Conservation (phyloP, 1,140 invertebrate species). For the Brachystomella parvula region DNA sequence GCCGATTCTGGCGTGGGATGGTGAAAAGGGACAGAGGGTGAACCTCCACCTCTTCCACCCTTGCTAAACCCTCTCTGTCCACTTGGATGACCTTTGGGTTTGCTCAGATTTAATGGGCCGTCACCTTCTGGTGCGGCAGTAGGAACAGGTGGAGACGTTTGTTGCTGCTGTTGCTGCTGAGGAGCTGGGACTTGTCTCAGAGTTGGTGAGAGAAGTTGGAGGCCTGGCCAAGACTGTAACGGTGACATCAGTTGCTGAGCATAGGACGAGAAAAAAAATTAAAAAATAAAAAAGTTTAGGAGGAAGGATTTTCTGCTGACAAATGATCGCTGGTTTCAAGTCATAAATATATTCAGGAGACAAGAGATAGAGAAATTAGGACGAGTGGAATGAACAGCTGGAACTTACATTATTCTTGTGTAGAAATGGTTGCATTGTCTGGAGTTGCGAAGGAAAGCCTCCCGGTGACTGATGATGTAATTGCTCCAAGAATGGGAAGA, state of each 20-base stretch:
- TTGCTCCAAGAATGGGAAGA: conserved; percentile 54
- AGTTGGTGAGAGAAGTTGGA: conserved; percentile 28
- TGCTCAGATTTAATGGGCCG: conserved; percentile 76
- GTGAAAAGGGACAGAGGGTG: conserved; percentile 38
- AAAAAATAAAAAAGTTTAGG: conserved; percentile 2
- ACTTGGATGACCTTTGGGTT: conserved; percentile 59
- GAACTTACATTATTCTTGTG: conserved; percentile 37
- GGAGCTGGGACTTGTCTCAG: conserved; percentile 43
- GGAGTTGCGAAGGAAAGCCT: conserved; percentile 43
- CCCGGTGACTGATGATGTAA: conserved; percentile 36
- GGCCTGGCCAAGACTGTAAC: conserved; percentile 28
- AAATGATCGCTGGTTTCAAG: conserved; percentile 6
- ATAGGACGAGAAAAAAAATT: neutral
- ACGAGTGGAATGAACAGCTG: neutral
- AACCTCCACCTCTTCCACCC: conserved; percentile 40
- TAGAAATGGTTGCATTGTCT: conserved; percentile 44
- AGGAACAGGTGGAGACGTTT: conserved; percentile 42
- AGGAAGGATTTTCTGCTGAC: neutral
- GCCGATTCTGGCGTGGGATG: conserved; percentile 41
- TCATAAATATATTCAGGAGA: neutral
- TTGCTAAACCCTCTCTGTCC: conserved; percentile 20
- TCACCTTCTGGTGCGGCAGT: conserved; percentile 59
- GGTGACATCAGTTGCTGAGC: conserved; percentile 28
- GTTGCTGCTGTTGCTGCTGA: conserved; percentile 45
- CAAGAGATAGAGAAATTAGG: neutral